Evolutionary conservation across 2,888 invertebrate genomes (phyloP), one percentile per base, ranked within the genome.

Genomic region (Calameuta pallipes): DNA sequence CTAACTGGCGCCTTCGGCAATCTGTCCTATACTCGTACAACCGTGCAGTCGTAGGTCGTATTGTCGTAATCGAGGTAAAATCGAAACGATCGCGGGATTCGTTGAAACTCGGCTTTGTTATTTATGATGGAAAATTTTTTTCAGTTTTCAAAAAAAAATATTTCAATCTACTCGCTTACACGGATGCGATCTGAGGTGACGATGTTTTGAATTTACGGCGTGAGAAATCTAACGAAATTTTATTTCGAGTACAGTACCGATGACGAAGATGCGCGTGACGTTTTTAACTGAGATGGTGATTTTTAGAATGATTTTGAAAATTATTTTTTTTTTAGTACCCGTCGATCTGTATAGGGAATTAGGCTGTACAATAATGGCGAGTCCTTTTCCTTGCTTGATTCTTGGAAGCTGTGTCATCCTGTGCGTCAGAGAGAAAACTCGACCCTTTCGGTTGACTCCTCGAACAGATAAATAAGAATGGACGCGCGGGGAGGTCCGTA

Each of bases 401-500:
- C 41, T 56, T 56, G 41, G 41, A 56, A 56, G 41, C 41, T 56
- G 41, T 23, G 41, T 56, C 41, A 56, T 56, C 9, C 23, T 23
- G 41, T 56, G 0, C 6, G 15, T 56, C 6, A 56, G 41, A 23
- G 41, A 56, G 41, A 56, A 56, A 56, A 56, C 41, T 56, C 41
- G 41, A 56, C 23, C 23, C 6, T 41, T 41, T 56, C 41, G 41
- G 23, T 56, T 56, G 41, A 56, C 23, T 56, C 41, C 23, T 23
- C 41, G 41, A 4, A 0, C 41, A 56, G 9, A 56, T 23, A 56
- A 56, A 56, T 56, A 23, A 56, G 41, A 56, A 56, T 56, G 41
- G 41, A 56, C 41, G 23, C 82, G 88, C 89, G 90, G 90, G 90
- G 90, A 90, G 90, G 90, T 90, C 90, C 85, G 75, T 78, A 86